A percentile compares a stretch with the other conserved stretches of the same genome.
Evolutionary conservation across 2,888 invertebrate species (phyloP).

Genomic region (Athalia cordata): DNA sequence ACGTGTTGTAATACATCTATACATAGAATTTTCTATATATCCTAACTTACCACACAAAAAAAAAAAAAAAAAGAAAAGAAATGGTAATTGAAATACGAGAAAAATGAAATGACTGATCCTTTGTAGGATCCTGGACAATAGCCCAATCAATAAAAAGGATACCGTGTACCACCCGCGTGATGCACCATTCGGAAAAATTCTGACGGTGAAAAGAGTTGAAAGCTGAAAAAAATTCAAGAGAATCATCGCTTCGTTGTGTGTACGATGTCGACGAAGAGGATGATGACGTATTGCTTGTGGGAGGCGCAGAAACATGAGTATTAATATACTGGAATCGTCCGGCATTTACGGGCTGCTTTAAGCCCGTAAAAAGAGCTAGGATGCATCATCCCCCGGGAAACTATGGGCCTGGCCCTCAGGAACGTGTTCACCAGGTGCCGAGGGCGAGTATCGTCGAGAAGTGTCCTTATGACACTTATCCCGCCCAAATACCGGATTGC

Average conservation of each 20-base stretch:
- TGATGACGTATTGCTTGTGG: neutral
- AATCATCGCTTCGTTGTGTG: neutral
- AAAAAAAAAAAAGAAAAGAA: too few relatives aligned
- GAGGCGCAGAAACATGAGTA: constrained; percentile 3
- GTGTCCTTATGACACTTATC: constrained; percentile 71
- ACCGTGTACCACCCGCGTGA: constrained; percentile 14
- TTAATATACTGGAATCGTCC: constrained; percentile 18
- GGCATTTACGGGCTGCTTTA: neutral
- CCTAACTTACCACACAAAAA: too few relatives aligned
- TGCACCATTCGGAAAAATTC: neutral
- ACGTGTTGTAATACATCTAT: too few relatives aligned
- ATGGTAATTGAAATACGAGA: constrained; percentile 1
- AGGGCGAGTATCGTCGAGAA: constrained; percentile 63
- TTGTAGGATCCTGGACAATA: constrained; percentile 29
- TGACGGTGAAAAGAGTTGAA: neutral
- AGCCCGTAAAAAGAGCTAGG: constrained; percentile 19
- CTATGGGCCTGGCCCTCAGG: constrained; percentile 69
- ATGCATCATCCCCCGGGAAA: constrained; percentile 48
- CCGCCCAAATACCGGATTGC: constrained; percentile 72
- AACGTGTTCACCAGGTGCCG: constrained; percentile 64
- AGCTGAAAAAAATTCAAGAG: neutral
- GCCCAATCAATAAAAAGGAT: neutral
- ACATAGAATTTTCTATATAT: too few relatives aligned
- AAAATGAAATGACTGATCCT: constrained; percentile 27
- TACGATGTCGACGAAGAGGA: neutral